Percentiles rank a stretch among this genome's conserved stretches.
Conservation (phyloP, 2,888 invertebrate genomes). For the Petrophora chlorosata region DNA sequence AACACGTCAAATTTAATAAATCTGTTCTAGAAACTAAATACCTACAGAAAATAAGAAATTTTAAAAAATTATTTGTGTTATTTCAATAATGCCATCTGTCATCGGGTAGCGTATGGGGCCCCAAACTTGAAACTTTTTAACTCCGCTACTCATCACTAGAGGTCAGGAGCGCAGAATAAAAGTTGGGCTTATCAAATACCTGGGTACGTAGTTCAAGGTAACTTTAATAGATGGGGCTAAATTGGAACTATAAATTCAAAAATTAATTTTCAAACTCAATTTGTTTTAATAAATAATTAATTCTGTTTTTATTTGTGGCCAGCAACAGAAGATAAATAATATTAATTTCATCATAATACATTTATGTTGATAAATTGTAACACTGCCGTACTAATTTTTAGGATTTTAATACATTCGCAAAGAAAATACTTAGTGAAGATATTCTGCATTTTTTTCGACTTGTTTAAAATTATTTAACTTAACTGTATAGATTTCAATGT, state of each 20-base stretch:
- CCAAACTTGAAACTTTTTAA: slow-evolving; percentile 42
- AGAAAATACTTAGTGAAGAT: slow-evolving; percentile 1
- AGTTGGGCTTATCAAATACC: slow-evolving; percentile 52
- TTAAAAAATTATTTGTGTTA: too few species aligned
- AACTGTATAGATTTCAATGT: too few species aligned
- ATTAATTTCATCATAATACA: too few species aligned
- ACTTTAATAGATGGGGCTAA: slow-evolving; percentile 67
- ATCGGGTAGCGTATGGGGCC: slow-evolving; percentile 46
- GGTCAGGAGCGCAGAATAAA: slow-evolving; percentile 60
- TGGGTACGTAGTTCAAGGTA: slow-evolving; percentile 53
- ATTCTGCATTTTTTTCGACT: not conserved
- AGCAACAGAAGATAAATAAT: too few species aligned
- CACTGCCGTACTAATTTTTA: not conserved
- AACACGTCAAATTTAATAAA: too few species aligned
- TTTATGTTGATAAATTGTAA: not conserved
- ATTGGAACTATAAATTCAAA: not conserved
- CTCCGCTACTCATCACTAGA: slow-evolving; percentile 68
- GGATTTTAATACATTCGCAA: slow-evolving; percentile 8
- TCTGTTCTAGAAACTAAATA: too few species aligned
- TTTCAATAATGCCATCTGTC: slow-evolving; percentile 79
- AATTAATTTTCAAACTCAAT: not conserved
- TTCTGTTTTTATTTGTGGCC: not conserved
- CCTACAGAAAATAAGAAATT: too few species aligned
- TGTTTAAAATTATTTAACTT: not conserved
- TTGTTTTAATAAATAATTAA: not conserved